Conservation (phyloP, 2,797 vertebrate genomes). For the Syncerus caffer region DNA sequence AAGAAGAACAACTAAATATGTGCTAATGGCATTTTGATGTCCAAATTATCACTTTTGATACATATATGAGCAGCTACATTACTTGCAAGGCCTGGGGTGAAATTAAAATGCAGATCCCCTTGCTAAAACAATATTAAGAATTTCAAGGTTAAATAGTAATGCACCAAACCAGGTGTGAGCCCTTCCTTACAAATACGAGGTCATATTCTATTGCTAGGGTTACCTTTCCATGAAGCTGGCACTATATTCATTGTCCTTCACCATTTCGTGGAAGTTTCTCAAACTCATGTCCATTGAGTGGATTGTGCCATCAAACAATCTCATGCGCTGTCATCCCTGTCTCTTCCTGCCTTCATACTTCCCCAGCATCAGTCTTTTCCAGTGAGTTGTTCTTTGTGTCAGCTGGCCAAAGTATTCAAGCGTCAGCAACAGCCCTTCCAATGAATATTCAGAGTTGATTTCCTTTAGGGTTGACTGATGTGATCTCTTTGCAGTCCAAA, state of each 20-base stretch:
- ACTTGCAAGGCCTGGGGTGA: neutral
- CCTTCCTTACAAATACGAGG: neutral
- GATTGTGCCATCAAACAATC: neutral
- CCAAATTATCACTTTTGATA: neutral
- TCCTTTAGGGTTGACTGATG: neutral
- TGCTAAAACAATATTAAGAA: neutral
- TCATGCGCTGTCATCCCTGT: neutral
- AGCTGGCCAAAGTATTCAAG: neutral
- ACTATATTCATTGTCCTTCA: neutral
- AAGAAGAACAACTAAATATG: neutral
- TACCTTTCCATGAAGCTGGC: neutral
- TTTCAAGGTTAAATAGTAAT: neutral
- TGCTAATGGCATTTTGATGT: neutral
- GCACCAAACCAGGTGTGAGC: neutral
- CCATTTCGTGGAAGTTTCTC: neutral
- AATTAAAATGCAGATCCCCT: neutral
- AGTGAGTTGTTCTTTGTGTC: neutral
- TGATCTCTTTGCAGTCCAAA: neutral
- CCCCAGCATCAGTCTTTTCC: neutral
- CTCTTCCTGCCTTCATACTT: neutral
- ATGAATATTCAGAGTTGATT: neutral
- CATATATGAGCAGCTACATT: neutral
- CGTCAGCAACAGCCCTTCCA: neutral
- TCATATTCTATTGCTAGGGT: neutral
- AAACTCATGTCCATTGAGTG: neutral